A percentile compares a stretch with the other conserved stretches of the same genome.
Conservation (phyloP, 2,797 vertebrate genomes). For the Cuculus canorus region DNA sequence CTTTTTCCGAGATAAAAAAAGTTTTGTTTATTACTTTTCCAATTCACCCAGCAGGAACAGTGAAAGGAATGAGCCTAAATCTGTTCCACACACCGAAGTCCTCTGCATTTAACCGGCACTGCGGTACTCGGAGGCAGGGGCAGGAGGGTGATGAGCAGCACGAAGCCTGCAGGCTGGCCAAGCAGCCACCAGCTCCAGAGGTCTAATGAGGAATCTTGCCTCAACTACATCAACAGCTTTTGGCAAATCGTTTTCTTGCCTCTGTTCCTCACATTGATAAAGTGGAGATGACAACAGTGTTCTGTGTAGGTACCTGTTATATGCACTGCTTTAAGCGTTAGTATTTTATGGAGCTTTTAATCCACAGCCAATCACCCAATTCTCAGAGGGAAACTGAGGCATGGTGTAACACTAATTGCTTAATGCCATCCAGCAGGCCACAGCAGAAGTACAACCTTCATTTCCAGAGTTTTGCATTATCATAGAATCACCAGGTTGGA, state of each 20-base stretch:
- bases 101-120: neutral
- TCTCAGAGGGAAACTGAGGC: conserved; percentile 47
- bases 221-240: conserved; percentile 10
- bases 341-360: conserved; percentile 26
- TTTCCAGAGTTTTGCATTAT: neutral
- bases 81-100: neutral
- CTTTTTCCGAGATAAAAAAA: neutral
- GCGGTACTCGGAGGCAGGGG: accelerated
- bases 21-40: conserved; percentile 7
- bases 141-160: neutral
- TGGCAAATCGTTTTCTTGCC: conserved; percentile 59
- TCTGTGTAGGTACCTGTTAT: neutral
- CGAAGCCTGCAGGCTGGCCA: neutral
- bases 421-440: neutral
- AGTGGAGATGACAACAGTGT: neutral
- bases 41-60: neutral
- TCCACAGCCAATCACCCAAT: neutral
- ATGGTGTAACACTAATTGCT: neutral
- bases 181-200: neutral
- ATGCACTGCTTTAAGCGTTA: neutral
- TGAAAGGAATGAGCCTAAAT: neutral
- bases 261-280: conserved; percentile 41
- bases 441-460: neutral
- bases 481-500: too few species aligned
- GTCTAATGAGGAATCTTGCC: conserved; percentile 47